Percentiles rank a stretch among this genome's conserved stretches.
Evolutionary conservation across 2,888 invertebrate species (phyloP).

Genomic region (Chaitophorus viminalis): DNA sequence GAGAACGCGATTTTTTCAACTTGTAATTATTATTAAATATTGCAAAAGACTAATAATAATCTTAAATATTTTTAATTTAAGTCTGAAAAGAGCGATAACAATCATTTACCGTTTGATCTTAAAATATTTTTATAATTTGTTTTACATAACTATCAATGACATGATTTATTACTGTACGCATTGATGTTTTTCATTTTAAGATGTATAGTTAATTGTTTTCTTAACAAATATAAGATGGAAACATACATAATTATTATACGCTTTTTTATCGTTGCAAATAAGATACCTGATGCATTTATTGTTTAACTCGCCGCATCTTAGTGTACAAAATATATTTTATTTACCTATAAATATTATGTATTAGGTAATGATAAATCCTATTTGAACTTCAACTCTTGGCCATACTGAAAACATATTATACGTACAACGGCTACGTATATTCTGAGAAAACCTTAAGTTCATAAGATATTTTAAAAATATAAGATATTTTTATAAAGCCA

Average conservation of each 20-base stretch:
- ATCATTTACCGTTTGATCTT: slow-evolving; percentile 38
- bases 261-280: too few relatives aligned
- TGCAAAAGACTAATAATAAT: background rate
- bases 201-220: background rate
- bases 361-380: background rate
- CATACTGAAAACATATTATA: background rate
- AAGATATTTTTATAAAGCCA: background rate
- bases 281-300: too few relatives aligned
- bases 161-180: background rate
- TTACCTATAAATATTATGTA: too few relatives aligned
- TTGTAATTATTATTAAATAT: slow-evolving; percentile 9
- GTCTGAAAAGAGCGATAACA: background rate
- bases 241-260: background rate
- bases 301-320: too few relatives aligned
- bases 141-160: background rate
- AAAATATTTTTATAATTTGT: slow-evolving; percentile 6
- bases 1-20: background rate
- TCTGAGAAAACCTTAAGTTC: background rate
- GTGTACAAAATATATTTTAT: background rate
- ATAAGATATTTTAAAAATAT: background rate
- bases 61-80: background rate
- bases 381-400: background rate
- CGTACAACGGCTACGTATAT: background rate
- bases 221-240: background rate
- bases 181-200: background rate